Evolutionary conservation across 1,140 invertebrate genomes (phyloP), one percentile per base, ranked within the genome.

Genomic region (Condylostylus longicornis): DNA sequence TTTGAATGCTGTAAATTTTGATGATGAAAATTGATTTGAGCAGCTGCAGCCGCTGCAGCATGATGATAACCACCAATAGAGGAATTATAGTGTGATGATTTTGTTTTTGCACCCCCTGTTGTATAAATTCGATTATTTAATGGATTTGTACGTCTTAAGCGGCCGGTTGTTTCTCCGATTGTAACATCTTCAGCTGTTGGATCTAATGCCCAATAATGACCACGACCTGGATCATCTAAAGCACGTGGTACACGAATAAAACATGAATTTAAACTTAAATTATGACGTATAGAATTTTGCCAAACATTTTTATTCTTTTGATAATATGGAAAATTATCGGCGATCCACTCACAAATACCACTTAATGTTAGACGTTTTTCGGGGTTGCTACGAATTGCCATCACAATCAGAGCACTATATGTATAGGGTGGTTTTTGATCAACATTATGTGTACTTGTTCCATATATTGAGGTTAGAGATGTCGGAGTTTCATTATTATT

Each of bases 261-360:
- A 21, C 46, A 47, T 1, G 51, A 45, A 47, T 56, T 56, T 6
- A 50, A 32, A 13, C 53, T 56, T 3, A 98, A 63, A 55, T 97
- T 98, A 56, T 97, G 93, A 0, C 94, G 69, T 3, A 97, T 89
- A 0, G 90, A 96, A 54, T 98, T 97, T 61, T 97, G 95, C 94
- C 93, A 98, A 6, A 90, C 91, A 56, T 88, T 86, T 50, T 96
- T 96, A 1, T 81, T 67, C 4, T 89, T 90, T 18, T 89, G 72
- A 63, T 96, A 97, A 57, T 96, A 96, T 0, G 86, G 70, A 49
- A 89, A 91, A 36, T 75, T 72, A 32, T 69, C 62, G 43, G 86
- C 81, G 0, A 91, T 69, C 59, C 82, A 91, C 18, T 77, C 72
- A 55, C 90, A 91, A 23, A 96, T 93, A 56, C 88, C 87, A 30